Conservation (phyloP, 2,797 vertebrate genomes). For the Aplochiton taeniatus region DNA sequence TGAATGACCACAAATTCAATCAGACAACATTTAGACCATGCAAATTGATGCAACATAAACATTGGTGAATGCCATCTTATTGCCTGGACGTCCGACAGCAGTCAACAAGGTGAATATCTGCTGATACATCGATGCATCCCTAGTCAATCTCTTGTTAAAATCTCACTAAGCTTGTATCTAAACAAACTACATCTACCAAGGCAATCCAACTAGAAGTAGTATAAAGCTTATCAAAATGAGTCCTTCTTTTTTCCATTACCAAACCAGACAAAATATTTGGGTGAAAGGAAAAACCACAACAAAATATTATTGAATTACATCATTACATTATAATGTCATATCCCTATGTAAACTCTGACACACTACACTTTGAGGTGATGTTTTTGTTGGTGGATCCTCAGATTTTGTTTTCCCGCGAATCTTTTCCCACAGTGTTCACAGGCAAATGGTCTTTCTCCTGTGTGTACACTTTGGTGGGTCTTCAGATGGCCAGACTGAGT, state of each 20-base stretch:
- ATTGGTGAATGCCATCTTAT: no score
- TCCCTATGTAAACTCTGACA: neutral
- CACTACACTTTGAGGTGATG: conserved; percentile 39
- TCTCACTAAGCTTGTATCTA: neutral
- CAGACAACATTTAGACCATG: no score
- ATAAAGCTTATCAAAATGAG: conserved; percentile 19
- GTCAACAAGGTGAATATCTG: no score
- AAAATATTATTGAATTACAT: no score
- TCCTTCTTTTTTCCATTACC: no score
- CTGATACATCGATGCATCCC: no score
- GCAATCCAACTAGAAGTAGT: conserved; percentile 4
- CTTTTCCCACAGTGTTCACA: conserved; percentile 67
- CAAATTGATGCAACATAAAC: no score
- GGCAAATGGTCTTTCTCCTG: conserved; percentile 66
- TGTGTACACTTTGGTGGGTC: conserved; percentile 77
- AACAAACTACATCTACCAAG: conserved; percentile 1
- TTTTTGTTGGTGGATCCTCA: conserved; percentile 70
- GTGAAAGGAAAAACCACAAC: no score
- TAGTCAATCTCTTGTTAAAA: neutral
- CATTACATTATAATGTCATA: no score
- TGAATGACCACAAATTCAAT: no score
- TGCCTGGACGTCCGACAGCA: no score
- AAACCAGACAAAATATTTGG: no score
- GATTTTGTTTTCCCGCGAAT: conserved; percentile 72
- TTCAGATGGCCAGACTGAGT: conserved; percentile 74